These are phyloP conservation scores for Ochropacha duplaris DNA, from an alignment of 2,888 invertebrate genomes.

Conservation along the genomic window DNA sequence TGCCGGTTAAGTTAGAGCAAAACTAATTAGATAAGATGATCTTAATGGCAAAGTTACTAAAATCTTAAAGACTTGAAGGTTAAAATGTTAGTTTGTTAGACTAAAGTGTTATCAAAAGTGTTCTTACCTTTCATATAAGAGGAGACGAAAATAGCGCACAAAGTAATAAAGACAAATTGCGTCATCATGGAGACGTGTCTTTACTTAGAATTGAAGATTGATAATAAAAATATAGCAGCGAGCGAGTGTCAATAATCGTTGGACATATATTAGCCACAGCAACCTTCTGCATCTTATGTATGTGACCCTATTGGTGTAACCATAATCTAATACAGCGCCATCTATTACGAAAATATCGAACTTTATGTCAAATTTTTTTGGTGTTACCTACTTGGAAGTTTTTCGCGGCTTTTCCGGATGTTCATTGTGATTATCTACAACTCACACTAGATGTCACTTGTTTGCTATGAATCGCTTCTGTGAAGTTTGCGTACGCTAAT, in stretches of 20 bases:
- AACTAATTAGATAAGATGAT: neutral
- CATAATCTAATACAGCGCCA: neutral
- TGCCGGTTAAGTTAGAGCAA: no score
- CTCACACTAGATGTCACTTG: neutral
- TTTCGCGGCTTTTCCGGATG: neutral
- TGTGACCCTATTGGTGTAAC: no score
- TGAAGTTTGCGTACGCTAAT: no score
- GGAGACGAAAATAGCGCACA: constrained; percentile 1
- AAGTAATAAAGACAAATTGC: constrained; percentile 7
- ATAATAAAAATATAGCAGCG: neutral
- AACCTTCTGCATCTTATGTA: neutral
- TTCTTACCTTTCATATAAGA: neutral
- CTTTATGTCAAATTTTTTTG: neutral
- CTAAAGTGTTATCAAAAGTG: neutral
- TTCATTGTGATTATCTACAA: neutral
- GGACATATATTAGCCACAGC: neutral
- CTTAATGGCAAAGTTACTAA: neutral
- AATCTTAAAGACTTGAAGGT: neutral
- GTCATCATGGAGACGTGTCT: constrained; percentile 10
- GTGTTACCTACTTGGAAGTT: neutral
- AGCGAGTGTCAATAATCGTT: neutral
- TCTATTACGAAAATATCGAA: neutral
- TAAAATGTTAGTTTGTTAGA: neutral
- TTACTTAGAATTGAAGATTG: constrained; percentile 1
- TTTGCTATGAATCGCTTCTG: neutral